Evolutionary conservation across 2,888 invertebrate species (phyloP).

Genomic region (Alcis repandata): DNA sequence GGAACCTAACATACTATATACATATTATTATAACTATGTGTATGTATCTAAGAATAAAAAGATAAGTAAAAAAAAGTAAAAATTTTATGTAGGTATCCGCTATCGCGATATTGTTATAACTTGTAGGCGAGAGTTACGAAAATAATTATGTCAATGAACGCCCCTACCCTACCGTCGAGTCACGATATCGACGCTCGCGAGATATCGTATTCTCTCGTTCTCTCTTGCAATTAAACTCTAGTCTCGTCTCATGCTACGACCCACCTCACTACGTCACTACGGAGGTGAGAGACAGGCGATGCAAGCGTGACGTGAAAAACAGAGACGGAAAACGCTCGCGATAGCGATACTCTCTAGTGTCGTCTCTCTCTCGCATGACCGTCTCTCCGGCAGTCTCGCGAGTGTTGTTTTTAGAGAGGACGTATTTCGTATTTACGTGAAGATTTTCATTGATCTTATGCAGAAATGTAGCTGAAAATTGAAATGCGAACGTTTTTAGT

Average conservation of each 20-base stretch:
- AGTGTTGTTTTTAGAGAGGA: slow-evolving; percentile 5
- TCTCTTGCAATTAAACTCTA: slow-evolving; percentile 1
- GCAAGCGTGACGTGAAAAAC: not conserved
- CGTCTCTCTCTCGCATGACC: slow-evolving; percentile 1
- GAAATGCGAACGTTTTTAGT: not conserved
- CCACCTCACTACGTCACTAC: not conserved
- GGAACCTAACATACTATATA: too few relatives aligned
- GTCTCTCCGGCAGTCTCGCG: slow-evolving; percentile 18
- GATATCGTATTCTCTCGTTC: slow-evolving; percentile 5
- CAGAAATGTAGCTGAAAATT: not conserved
- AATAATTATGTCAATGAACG: not conserved
- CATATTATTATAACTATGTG: too few relatives aligned
- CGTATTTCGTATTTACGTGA: slow-evolving; percentile 1
- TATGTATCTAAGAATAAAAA: too few relatives aligned
- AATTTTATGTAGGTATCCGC: not conserved
- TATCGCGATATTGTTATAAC: not conserved
- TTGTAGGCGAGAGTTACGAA: not conserved
- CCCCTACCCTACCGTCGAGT: not conserved
- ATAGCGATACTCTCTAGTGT: slow-evolving; percentile 3
- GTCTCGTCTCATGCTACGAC: not conserved
- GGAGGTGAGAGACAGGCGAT: not conserved
- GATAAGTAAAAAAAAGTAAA: slow-evolving; percentile 1
- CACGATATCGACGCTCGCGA: slow-evolving; percentile 3
- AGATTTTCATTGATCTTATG: not conserved
- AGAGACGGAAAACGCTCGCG: not conserved